Base-by-base conservation (phyloP, 1,140 invertebrate species). In the Ditylenchus dipsaci region DNA sequence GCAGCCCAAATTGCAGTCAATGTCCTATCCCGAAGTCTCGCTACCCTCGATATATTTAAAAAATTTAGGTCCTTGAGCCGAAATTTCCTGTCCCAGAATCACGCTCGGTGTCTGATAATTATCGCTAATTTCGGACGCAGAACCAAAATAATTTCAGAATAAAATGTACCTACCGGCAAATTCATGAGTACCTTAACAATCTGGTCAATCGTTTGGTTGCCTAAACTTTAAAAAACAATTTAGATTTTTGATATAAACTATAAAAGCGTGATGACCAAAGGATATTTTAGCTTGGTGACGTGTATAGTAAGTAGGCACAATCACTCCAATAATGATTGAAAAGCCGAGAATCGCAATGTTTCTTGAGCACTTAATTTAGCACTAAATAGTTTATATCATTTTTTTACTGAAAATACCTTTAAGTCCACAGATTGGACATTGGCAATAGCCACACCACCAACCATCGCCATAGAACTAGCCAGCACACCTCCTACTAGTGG, bases 321-420 rank as follows among this genome's bases (percentile, higher is more conserved):
- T 83, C 15, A 85, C 64, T 5, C 84, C 84, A 33, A 84, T 73
- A 64, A 85, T 76, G n/a, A 85, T 64, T 0, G 84, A 83, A 11
- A 82, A 82, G 19, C 84, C 84, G 30, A 85, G 79, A 65, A 85
- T 85, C 45, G 76, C 80, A 64, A 84, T 75, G 69, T 85, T 85
- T 30, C 84, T 61, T 0, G 83, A 79, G 15, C 81, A 82, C 7
- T 78, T 38, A 38, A 38, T 11, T 38, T 38, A 38, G 11, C 33
- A 38, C n/a, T n/a, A n/a, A n/a, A n/a, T n/a, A n/a, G n/a, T 45
- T n/a, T n/a, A 45, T 45, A 13, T 13, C n/a, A 13, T 45, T 11
- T 45, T 45, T 45, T 11, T 13, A n/a, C 11, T 45, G 43, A 19
- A 26, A 19, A 53, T 53, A 53, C 49, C 23, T 53, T 53, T 33